Conservation (phyloP, 2,113 vertebrate genomes). For the Chascanopsetta lugubris region DNA sequence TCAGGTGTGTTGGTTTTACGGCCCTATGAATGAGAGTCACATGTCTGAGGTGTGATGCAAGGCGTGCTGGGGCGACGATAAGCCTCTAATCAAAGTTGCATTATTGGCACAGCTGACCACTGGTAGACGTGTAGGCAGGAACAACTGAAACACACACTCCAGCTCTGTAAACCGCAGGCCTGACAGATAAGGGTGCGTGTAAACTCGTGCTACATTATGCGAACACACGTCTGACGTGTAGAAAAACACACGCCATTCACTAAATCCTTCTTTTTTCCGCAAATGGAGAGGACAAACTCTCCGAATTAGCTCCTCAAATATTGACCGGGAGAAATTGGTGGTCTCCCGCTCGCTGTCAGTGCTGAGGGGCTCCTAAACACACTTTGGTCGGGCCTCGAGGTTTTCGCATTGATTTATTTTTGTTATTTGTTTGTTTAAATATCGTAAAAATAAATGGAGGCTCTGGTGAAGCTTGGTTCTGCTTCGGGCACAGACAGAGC, state of each 20-base stretch:
- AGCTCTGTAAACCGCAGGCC: neutral
- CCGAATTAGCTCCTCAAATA: slow-evolving; percentile 85
- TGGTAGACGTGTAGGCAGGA: slow-evolving; percentile 19
- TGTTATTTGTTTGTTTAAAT: slow-evolving; percentile 83
- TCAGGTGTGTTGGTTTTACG: slow-evolving; percentile 46
- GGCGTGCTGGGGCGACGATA: slow-evolving; percentile 45
- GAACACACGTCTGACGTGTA: slow-evolving; percentile 37
- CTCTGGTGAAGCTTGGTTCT: slow-evolving; percentile 70
- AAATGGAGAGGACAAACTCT: slow-evolving; percentile 72
- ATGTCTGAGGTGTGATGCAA: slow-evolving; percentile 48
- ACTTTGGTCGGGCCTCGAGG: slow-evolving; percentile 73
- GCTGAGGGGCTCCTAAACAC: slow-evolving; percentile 77
- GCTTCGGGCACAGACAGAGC: slow-evolving; percentile 82
- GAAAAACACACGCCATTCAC: slow-evolving; percentile 64
- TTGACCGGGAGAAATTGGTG: slow-evolving; percentile 80
- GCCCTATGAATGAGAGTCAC: slow-evolving; percentile 40
- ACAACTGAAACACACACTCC: slow-evolving; percentile 26
- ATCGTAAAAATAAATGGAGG: slow-evolving; percentile 81
- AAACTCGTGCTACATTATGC: slow-evolving; percentile 63
- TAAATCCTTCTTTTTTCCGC: slow-evolving; percentile 35
- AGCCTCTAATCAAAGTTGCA: slow-evolving; percentile 60
- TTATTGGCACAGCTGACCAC: slow-evolving; percentile 45
- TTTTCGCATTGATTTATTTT: slow-evolving; percentile 83
- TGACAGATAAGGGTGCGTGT: slow-evolving; percentile 64
- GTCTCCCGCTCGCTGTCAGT: slow-evolving; percentile 71